phyloP scores from a whole-genome alignment of 2,888 invertebrate genomes.

The Phymatocera aterrima region DNA sequence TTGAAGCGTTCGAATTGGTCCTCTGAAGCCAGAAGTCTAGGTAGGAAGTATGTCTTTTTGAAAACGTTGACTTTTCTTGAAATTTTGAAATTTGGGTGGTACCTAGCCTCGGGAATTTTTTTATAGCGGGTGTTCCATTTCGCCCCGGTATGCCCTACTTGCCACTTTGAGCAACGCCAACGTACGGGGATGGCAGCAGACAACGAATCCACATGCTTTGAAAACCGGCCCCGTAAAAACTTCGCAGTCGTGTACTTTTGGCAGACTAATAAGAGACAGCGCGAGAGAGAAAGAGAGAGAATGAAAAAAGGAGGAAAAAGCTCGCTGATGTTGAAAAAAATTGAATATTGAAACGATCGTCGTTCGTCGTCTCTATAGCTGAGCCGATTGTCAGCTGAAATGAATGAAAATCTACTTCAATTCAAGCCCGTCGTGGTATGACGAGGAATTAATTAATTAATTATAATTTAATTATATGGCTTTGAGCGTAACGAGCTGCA shows the following conservation, averaged over 20 bases:
- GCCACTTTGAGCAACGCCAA: slow-evolving; percentile 19
- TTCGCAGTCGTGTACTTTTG: slow-evolving; percentile 27
- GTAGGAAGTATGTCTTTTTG: no score
- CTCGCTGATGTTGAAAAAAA: not conserved
- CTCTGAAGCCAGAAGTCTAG: no score
- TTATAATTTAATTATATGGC: slow-evolving; percentile 59
- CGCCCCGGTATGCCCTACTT: no score
- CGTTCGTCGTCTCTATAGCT: not conserved
- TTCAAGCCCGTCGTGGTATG: slow-evolving; percentile 29
- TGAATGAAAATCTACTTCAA: slow-evolving; percentile 26
- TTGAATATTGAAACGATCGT: not conserved
- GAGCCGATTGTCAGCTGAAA: slow-evolving; percentile 11
- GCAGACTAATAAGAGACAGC: not conserved
- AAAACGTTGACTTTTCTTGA: no score
- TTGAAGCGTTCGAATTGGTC: no score
- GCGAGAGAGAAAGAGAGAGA: not conserved
- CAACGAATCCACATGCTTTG: slow-evolving; percentile 25
- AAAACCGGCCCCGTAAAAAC: not conserved
- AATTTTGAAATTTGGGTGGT: no score
- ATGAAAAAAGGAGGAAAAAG: not conserved
- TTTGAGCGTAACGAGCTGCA: slow-evolving; percentile 56
- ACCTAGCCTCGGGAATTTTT: no score
- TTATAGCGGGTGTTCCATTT: no score
- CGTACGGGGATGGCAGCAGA: slow-evolving; percentile 35
- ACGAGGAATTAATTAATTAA: slow-evolving; percentile 60